These are phyloP conservation scores for Rhinolophus sinicus DNA, from an alignment of 2,113 vertebrate genomes.

Conservation along the genomic window DNA sequence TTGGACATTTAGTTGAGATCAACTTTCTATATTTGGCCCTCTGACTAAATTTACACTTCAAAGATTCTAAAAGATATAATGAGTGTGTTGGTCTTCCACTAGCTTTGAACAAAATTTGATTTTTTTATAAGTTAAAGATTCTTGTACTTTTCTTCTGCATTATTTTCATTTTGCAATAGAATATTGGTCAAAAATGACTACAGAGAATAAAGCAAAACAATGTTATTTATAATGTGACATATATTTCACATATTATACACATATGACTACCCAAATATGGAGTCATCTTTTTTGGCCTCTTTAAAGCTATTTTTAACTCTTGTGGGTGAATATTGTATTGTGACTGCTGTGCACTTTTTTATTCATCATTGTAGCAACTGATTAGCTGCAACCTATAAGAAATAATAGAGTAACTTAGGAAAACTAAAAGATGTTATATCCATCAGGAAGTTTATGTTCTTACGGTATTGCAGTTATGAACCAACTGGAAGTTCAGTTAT, in stretches of 20 bases:
- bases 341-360: background rate
- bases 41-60: slow-evolving; percentile 47
- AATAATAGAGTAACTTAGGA: slow-evolving; percentile 39
- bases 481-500: background rate
- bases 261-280: background rate
- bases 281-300: background rate
- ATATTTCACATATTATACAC: background rate
- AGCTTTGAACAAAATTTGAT: background rate
- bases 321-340: background rate
- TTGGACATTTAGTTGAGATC: slow-evolving; percentile 49
- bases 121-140: background rate
- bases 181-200: background rate
- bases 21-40: slow-evolving; percentile 1
- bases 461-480: background rate
- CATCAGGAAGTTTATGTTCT: background rate
- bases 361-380: background rate
- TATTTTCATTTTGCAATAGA: background rate
- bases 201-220: background rate
- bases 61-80: slow-evolving; percentile 24
- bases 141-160: background rate
- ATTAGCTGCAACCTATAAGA: slow-evolving; percentile 17
- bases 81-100: background rate
- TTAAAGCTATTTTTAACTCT: slow-evolving; percentile 16
- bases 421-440: background rate
- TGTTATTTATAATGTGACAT: background rate